Evolutionary conservation across 2,888 invertebrate genomes (phyloP).

Genomic region (Cryptocephalus primarius): DNA sequence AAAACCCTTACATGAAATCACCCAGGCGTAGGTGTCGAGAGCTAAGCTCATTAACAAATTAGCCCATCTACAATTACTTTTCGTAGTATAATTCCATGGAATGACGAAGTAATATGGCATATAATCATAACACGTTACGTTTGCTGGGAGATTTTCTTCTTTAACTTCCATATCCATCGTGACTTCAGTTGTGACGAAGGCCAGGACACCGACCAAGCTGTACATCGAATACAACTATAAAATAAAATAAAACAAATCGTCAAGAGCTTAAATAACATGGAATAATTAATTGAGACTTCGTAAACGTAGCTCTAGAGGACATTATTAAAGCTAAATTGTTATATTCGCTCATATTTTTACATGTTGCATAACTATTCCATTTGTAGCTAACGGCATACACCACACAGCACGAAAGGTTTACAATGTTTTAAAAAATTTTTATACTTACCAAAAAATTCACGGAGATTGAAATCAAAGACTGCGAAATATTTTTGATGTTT

Average conservation of each 20-base stretch:
- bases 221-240: slow-evolving; percentile 1
- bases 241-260: neutral
- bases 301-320: no score
- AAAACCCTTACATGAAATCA: slow-evolving; percentile 3
- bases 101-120: slow-evolving; percentile 2
- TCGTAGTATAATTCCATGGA: slow-evolving; percentile 1
- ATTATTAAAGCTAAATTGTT: no score
- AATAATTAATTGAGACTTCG: no score
- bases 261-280: no score
- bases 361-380: no score
- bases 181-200: neutral
- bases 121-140: slow-evolving; percentile 2
- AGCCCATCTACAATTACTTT: slow-evolving; percentile 1
- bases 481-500: no score
- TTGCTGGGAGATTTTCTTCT: neutral
- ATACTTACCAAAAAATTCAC: no score
- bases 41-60: slow-evolving; percentile 1
- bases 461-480: no score
- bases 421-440: no score
- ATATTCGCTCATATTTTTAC: no score
- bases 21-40: slow-evolving; percentile 1
- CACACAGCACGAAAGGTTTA: no score
- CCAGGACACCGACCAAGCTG: neutral
- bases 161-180: slow-evolving; percentile 1
- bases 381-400: no score